Evolutionary conservation across 1,140 invertebrate genomes (phyloP), one percentile per base, ranked within the genome.

Genomic region (Leptonema lineaticorne): DNA sequence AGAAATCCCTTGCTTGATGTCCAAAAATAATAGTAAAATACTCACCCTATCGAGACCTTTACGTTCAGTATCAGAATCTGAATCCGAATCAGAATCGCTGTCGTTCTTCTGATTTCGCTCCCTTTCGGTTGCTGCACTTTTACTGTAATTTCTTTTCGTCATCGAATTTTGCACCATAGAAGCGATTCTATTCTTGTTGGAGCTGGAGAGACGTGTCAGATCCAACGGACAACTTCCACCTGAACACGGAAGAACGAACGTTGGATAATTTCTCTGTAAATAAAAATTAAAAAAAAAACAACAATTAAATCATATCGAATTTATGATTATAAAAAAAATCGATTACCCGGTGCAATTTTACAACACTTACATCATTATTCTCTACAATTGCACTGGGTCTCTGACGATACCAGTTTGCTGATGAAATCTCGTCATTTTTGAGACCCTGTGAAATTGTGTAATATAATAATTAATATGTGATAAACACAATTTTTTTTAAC

Each of bases 11-110:
- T 45, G 4, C 29, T 4, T 24, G 26, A 45, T 26, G n/a, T 30
- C 27, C 33, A 16, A 18, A 27, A 62, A 22, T 24, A 26, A 33
- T 6, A 33, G 5, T 6, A 41, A 20, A 64, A 65, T 71, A 75
- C 79, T 83, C 64, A 85, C 84, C 75, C 83, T 75, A 69, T 85
- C 82, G 41, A 78, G 79, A 30, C 81, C 79, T 69, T 85, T 84
- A 74, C 81, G 80, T 71, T 87, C 86, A 8, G 82, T 83, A 30
- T 88, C 86, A 1, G 85, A 87, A 64, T 85, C 84, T n/a, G 78
- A 82, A 53, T 87, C 85, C 20, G 82, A 85, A 24, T 86, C 85
- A 57, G 78, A 81, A 29, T 85, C 84, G 41, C 76, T 79, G 1
- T 83, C 79, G 6, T 77, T 76, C 4, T 80, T 72, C 16, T 76